These are phyloP conservation scores for Parazoanthus atlanticus DNA, from an alignment of 92 coral and sea anemone species.

Conservation along the genomic window DNA sequence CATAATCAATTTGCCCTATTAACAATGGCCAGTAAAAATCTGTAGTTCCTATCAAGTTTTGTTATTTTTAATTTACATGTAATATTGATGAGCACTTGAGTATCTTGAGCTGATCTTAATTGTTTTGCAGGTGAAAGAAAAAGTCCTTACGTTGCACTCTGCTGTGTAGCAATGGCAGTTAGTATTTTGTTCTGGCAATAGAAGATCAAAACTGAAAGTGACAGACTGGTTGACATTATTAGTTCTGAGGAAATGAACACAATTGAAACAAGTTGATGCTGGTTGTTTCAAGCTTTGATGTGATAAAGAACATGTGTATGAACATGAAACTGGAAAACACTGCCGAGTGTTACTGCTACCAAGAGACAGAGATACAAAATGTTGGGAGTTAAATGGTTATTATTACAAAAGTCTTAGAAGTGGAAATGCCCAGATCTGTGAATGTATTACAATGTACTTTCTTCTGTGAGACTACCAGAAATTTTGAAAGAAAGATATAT, in stretches of 20 bases:
- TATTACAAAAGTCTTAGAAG: background rate
- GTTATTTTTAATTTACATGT: too few relatives aligned
- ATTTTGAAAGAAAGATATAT: background rate
- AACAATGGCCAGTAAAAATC: too few relatives aligned
- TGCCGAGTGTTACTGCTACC: background rate
- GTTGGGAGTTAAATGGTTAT: background rate
- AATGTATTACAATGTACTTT: background rate
- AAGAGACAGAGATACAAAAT: background rate
- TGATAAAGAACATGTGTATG: background rate
- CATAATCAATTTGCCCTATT: too few relatives aligned
- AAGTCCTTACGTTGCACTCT: slow-evolving; percentile 95
- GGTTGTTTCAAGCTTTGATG: background rate
- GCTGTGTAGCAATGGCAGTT: slow-evolving; percentile 97
- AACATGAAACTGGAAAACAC: too few relatives aligned
- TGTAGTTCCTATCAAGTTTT: too few relatives aligned
- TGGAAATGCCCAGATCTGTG: background rate
- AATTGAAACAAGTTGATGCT: background rate
- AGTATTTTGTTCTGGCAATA: slow-evolving; percentile 95
- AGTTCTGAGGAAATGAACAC: background rate
- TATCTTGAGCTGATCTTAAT: background rate
- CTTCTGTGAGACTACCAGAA: background rate
- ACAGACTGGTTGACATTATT: background rate
- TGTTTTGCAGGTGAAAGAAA: slow-evolving; percentile 89
- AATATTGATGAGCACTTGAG: background rate
- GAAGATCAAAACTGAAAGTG: background rate